Evolutionary conservation across 2,888 invertebrate species (phyloP).

Genomic region (Lithophane leautieri): DNA sequence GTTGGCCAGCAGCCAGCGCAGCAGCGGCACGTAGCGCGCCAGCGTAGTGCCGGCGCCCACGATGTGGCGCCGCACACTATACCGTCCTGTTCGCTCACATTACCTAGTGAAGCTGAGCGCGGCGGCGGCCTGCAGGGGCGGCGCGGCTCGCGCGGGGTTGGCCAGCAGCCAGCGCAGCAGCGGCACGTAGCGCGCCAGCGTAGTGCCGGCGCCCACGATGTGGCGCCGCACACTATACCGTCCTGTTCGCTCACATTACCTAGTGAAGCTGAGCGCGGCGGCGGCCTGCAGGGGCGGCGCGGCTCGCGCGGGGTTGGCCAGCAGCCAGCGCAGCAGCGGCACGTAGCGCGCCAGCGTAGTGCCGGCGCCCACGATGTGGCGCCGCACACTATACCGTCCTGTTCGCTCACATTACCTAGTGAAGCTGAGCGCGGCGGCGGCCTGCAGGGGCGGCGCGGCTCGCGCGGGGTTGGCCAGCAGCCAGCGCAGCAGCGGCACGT

Average conservation of each 20-base stretch:
- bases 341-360: slow-evolving; percentile 89
- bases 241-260: slow-evolving; percentile 62
- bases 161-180: slow-evolving; percentile 73
- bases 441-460: too few species aligned
- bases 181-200: slow-evolving; percentile 87
- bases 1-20: slow-evolving; percentile 80
- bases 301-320: slow-evolving; percentile 91
- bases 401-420: slow-evolving; percentile 73
- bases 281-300: slow-evolving; percentile 92
- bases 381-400: slow-evolving; percentile 89
- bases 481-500: slow-evolving; percentile 66
- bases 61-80: slow-evolving; percentile 87
- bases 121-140: slow-evolving; percentile 92
- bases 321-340: slow-evolving; percentile 89
- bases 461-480: slow-evolving; percentile 90
- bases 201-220: slow-evolving; percentile 77
- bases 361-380: slow-evolving; percentile 88
- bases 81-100: not conserved
- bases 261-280: slow-evolving; percentile 92
- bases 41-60: slow-evolving; percentile 82
- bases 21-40: slow-evolving; percentile 80
- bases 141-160: slow-evolving; percentile 92
- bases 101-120: slow-evolving; percentile 92
- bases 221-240: slow-evolving; percentile 11
- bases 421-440: slow-evolving; percentile 93